A percentile compares a stretch with the other conserved stretches of the same genome.
Evolutionary conservation across 2,888 invertebrate species (phyloP).

Genomic region (Macaria liturata): DNA sequence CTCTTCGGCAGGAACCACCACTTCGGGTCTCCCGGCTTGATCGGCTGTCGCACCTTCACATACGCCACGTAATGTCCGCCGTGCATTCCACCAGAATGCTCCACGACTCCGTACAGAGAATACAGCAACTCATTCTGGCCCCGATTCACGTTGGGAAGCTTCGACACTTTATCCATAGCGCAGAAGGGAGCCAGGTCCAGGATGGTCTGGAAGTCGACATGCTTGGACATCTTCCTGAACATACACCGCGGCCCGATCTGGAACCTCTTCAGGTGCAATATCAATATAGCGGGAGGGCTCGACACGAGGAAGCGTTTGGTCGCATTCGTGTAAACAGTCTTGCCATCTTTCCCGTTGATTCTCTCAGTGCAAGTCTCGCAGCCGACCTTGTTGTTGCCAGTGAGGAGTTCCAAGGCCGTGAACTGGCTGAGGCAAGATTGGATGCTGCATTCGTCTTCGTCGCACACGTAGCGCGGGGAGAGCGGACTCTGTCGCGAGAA

Average conservation of each 20-base stretch:
- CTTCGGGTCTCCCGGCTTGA: slow-evolving; percentile 85
- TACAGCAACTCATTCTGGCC: slow-evolving; percentile 89
- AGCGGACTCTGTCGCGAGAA: slow-evolving; percentile 76
- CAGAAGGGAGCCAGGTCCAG: slow-evolving; percentile 96
- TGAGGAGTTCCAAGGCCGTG: slow-evolving; percentile 94
- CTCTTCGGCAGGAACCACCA: slow-evolving; percentile 89
- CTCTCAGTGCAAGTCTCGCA: slow-evolving; percentile 94
- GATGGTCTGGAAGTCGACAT: slow-evolving; percentile 93
- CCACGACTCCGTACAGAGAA: slow-evolving; percentile 96
- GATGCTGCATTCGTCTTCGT: slow-evolving; percentile 92
- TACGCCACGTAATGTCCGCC: slow-evolving; percentile 96
- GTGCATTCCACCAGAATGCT: slow-evolving; percentile 95
- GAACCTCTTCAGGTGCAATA: slow-evolving; percentile 97
- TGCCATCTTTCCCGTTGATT: slow-evolving; percentile 86
- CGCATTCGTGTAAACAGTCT: slow-evolving; percentile 91
- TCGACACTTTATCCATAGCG: slow-evolving; percentile 85
- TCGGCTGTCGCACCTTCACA: slow-evolving; percentile 91
- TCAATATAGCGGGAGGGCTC: slow-evolving; percentile 96
- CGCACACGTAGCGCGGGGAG: slow-evolving; percentile 87
- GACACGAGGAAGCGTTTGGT: slow-evolving; percentile 94
- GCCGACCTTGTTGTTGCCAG: slow-evolving; percentile 95
- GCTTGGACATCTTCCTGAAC: slow-evolving; percentile 92
- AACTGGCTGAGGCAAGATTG: slow-evolving; percentile 96
- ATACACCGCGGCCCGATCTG: slow-evolving; percentile 89
- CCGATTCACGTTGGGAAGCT: slow-evolving; percentile 84